A percentile compares a stretch with the other conserved stretches of the same genome.
Conservation (phyloP, 1,140 invertebrate species). For the Drosophila pseudoobscura region DNA sequence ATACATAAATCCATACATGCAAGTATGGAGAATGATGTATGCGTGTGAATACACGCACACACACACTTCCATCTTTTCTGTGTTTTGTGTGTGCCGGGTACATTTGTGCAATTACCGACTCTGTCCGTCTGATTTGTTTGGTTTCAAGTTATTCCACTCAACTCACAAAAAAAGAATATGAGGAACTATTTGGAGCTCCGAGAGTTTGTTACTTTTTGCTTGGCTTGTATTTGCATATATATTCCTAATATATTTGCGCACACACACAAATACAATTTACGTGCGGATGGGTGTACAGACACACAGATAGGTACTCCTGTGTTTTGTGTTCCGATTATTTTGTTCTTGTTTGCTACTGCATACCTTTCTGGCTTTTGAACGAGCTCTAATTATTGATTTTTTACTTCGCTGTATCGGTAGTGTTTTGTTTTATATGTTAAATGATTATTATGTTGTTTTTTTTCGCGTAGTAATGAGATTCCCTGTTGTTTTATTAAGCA, state of each 20-base stretch:
- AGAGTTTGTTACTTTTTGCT: too few species aligned
- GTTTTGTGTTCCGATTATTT: slow-evolving; percentile 13
- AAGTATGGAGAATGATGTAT: too few species aligned
- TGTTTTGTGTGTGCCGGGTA: too few species aligned
- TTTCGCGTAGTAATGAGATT: neutral
- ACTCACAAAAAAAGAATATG: too few species aligned
- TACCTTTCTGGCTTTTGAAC: slow-evolving; percentile 50
- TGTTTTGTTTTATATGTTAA: slow-evolving; percentile 10
- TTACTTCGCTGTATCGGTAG: slow-evolving; percentile 51
- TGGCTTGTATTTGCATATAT: neutral
- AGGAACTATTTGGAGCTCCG: too few species aligned
- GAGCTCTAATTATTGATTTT: slow-evolving; percentile 66
- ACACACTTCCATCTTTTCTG: too few species aligned
- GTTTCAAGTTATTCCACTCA: too few species aligned
- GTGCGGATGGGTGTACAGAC: neutral
- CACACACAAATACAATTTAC: neutral
- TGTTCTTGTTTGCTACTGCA: slow-evolving; percentile 41
- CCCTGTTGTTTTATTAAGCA: too few species aligned
- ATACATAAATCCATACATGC: too few species aligned
- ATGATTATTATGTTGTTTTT: neutral
- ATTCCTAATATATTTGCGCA: neutral
- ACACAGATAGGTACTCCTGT: slow-evolving; percentile 9
- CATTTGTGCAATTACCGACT: too few species aligned
- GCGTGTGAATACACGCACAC: too few species aligned
- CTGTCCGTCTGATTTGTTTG: too few species aligned